Evolutionary conservation across 64 coral and sea anemone species (phyloP).

Genomic region (Montipora sp.): DNA sequence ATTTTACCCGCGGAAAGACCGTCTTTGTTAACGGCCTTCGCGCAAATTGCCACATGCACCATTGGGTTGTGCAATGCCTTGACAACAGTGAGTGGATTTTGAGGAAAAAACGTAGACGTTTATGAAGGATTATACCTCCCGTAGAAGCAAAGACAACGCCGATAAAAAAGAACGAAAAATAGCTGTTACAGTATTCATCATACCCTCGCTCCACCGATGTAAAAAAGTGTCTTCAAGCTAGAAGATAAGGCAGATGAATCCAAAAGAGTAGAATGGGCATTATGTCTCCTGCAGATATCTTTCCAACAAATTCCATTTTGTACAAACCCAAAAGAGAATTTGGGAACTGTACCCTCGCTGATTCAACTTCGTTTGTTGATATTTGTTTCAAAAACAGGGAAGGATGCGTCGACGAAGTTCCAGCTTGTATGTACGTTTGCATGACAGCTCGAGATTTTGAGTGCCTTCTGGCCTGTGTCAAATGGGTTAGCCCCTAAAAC

Average conservation of each 20-base stretch:
- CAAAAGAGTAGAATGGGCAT: background rate
- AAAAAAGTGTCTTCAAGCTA: background rate
- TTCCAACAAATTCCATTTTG: background rate
- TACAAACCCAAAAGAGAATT: background rate
- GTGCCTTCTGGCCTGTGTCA: conserved; percentile 15
- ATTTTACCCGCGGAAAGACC: background rate
- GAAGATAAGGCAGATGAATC: no score
- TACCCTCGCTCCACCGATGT: conserved; percentile 1
- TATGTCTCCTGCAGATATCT: background rate
- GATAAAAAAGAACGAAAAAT: background rate
- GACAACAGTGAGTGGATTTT: background rate
- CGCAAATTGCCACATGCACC: background rate
- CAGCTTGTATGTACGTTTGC: background rate
- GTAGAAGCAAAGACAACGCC: no score
- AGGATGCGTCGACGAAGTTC: background rate
- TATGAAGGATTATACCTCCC: background rate
- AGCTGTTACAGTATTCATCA: background rate
- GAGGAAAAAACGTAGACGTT: background rate
- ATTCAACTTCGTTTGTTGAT: background rate
- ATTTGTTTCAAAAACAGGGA: background rate
- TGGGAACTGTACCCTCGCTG: background rate
- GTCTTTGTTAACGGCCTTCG: no score
- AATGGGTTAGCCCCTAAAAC: background rate
- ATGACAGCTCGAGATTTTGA: conserved; percentile 7
- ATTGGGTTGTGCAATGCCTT: background rate